Conservation (phyloP, 2,797 vertebrate species). For the Apogon hyalosoma region DNA sequence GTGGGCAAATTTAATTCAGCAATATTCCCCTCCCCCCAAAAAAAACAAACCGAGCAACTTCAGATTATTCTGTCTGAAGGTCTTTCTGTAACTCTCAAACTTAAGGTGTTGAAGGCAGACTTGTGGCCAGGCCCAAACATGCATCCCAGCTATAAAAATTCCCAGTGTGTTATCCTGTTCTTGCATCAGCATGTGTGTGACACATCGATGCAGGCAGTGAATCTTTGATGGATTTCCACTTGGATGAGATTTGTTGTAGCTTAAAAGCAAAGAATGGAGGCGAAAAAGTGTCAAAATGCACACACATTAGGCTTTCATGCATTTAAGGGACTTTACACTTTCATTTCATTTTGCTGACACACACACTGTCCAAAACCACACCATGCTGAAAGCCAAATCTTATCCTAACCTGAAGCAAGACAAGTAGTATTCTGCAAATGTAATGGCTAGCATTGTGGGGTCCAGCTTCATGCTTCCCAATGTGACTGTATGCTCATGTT, state of each 20-base stretch:
- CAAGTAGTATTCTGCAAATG: too few species aligned
- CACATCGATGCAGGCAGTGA: constrained; percentile 23
- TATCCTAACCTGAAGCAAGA: too few species aligned
- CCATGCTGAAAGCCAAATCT: too few species aligned
- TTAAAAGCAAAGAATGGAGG: constrained; percentile 11
- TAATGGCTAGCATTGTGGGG: too few species aligned
- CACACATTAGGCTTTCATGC: not conserved
- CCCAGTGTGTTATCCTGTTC: constrained; percentile 7
- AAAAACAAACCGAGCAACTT: constrained; percentile 35
- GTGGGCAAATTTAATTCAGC: constrained; percentile 54
- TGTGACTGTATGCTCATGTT: too few species aligned
- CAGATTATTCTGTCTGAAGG: constrained; percentile 28
- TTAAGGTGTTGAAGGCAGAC: constrained; percentile 5
- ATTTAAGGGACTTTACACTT: not conserved
- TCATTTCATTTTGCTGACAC: too few species aligned
- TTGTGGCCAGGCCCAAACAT: constrained; percentile 1
- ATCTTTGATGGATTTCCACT: constrained; percentile 38
- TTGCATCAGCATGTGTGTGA: constrained; percentile 37
- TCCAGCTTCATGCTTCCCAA: too few species aligned
- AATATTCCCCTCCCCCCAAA: constrained; percentile 33
- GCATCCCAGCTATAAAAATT: constrained; percentile 2
- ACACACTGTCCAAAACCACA: too few species aligned
- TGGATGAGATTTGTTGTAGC: constrained; percentile 23
- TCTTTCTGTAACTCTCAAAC: not conserved
- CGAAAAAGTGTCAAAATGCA: not conserved